A percentile compares a stretch with the other conserved stretches of the same genome.
Conservation (phyloP, 2,797 vertebrate species). For the Pantherophis vulpinus region DNA sequence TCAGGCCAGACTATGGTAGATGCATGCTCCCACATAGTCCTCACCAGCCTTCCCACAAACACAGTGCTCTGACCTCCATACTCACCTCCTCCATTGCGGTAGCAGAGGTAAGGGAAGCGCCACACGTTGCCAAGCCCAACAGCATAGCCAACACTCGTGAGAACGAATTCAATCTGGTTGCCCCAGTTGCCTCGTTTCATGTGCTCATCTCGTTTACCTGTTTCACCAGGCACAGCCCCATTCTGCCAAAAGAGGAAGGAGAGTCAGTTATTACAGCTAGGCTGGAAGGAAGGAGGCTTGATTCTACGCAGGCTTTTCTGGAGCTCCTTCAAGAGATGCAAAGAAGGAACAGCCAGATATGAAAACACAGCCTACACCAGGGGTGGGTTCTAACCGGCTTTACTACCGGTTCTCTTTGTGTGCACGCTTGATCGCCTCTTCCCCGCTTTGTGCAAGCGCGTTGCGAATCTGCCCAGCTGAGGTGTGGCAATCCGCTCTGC, state of each 20-base stretch:
- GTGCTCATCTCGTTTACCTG: slow-evolving; percentile 89
- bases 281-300: not conserved
- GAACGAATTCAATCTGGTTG: slow-evolving; percentile 98
- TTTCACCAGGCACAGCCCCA: slow-evolving; percentile 92
- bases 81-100: slow-evolving; percentile 97
- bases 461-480: too few species aligned
- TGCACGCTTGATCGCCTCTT: too few species aligned
- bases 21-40: not conserved
- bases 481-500: too few species aligned
- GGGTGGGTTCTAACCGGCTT: too few species aligned
- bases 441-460: too few species aligned
- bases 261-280: not conserved
- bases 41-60: too few species aligned
- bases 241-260: slow-evolving; percentile 79
- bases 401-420: too few species aligned
- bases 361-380: not conserved
- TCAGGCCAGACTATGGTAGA: not conserved
- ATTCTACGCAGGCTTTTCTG: not conserved
- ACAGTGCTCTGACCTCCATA: not conserved
- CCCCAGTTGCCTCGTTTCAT: slow-evolving; percentile 95
- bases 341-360: not conserved
- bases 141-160: slow-evolving; percentile 97
- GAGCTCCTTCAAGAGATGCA: not conserved
- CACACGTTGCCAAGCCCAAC: slow-evolving; percentile 98
- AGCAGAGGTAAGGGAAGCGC: slow-evolving; percentile 99